Conservation (phyloP, 35 echinoderm and acorn worm genomes). For the Chiridota heheva region DNA sequence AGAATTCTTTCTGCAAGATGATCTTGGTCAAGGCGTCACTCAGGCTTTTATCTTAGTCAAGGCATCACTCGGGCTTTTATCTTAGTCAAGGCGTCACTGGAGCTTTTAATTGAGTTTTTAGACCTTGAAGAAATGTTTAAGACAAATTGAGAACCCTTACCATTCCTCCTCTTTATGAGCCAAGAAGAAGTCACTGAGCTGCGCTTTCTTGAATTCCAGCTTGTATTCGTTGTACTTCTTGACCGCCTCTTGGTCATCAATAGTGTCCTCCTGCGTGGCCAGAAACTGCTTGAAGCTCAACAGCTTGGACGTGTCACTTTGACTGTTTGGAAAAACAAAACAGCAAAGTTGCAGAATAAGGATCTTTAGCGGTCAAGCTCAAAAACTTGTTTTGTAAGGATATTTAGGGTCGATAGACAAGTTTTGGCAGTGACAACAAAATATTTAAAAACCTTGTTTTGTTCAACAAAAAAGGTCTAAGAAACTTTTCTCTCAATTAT, state of each 20-base stretch:
- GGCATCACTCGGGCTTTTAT: no score
- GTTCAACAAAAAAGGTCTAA: no score
- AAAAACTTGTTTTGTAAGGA: neutral
- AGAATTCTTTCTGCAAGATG: no score
- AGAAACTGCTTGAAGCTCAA: conserved; percentile 97
- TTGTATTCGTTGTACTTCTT: conserved; percentile 99
- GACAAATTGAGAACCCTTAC: no score
- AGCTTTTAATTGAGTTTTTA: no score
- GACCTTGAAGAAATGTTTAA: no score
- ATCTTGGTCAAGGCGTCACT: no score
- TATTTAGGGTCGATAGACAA: neutral
- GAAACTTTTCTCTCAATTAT: no score
- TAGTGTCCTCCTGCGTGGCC: conserved; percentile 90
- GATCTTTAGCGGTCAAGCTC: neutral
- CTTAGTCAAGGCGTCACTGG: no score
- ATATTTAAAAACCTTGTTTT: no score
- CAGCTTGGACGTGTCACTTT: conserved; percentile 44
- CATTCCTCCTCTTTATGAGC: conserved; percentile 98
- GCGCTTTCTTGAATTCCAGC: conserved; percentile 82
- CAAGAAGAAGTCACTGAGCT: conserved; percentile 96
- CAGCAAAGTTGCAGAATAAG: neutral
- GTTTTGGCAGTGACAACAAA: no score
- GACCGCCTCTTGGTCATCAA: conserved; percentile 95
- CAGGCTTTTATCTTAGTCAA: no score
- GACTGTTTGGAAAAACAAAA: neutral